Percentiles rank a stretch among this genome's conserved stretches.
Evolutionary conservation across 2,113 vertebrate genomes (phyloP).

Genomic region (Boulengeromyrus knoepffleri): DNA sequence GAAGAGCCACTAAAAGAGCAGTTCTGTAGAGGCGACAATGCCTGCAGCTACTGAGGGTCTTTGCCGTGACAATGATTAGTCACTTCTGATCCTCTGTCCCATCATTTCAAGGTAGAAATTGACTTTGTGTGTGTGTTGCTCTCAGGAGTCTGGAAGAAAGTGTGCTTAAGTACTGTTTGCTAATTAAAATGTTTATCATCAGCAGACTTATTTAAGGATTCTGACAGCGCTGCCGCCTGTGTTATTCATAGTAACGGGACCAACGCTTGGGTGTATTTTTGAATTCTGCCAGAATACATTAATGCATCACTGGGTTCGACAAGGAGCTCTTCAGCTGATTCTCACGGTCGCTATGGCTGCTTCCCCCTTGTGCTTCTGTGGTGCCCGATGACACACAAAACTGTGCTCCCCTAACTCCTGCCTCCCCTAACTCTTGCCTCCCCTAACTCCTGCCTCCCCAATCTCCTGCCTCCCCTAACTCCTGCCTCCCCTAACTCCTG

Average conservation of each 20-base stretch:
- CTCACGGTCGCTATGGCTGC: not conserved
- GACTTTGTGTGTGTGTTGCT: constrained; percentile 21
- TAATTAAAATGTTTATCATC: constrained; percentile 33
- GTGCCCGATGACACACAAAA: not conserved
- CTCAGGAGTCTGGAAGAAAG: constrained; percentile 17
- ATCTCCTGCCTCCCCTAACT: no score
- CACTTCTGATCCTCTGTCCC: not conserved
- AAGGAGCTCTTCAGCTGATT: not conserved
- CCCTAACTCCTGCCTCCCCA: not conserved
- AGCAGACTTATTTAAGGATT: constrained; percentile 34
- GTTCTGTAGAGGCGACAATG: not conserved
- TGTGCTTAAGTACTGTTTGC: constrained; percentile 20
- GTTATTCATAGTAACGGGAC: constrained; percentile 47
- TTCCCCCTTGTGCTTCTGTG: not conserved
- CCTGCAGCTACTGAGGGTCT: not conserved
- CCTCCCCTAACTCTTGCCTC: not conserved
- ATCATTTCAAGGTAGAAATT: constrained; percentile 19
- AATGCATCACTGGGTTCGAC: constrained; percentile 35
- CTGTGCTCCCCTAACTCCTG: no score
- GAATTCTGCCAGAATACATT: constrained; percentile 42
- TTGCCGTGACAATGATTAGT: not conserved
- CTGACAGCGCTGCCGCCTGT: constrained; percentile 25
- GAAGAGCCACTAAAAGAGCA: not conserved
- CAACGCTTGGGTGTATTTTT: constrained; percentile 42
- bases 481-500: not conserved